A percentile compares a stretch with the other conserved stretches of the same genome.
phyloP scores from a whole-genome alignment of 1,140 invertebrate species.

The Aporrectodea caliginosa region DNA sequence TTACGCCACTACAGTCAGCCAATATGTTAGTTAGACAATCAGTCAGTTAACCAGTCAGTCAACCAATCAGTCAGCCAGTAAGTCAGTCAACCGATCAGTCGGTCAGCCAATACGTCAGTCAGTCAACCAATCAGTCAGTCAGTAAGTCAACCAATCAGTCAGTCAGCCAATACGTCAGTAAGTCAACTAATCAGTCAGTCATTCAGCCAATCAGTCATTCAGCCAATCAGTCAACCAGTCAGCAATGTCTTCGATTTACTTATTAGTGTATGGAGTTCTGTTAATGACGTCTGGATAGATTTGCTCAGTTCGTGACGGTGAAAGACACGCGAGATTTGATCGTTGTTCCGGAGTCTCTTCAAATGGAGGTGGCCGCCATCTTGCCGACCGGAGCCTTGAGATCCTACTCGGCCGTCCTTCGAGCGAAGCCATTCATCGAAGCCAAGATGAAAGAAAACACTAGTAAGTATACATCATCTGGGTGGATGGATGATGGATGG shows the following conservation, averaged over 20 bases:
- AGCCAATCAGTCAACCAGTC: not conserved
- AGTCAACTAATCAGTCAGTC: not conserved
- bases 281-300: too few relatives aligned
- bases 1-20: too few relatives aligned
- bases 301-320: constrained; percentile 81
- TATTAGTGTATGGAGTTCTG: constrained; percentile 6
- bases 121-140: too few relatives aligned
- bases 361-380: constrained; percentile 80
- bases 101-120: too few relatives aligned
- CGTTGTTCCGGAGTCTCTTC: constrained; percentile 72
- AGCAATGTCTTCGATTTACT: not conserved
- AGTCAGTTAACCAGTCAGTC: not conserved
- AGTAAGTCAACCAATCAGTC: too few relatives aligned
- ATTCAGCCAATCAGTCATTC: not conserved
- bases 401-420: constrained; percentile 75
- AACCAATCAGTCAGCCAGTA: not conserved
- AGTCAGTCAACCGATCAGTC: too few relatives aligned
- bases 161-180: not conserved
- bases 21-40: too few relatives aligned
- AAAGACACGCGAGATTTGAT: constrained; percentile 68
- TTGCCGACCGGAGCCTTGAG: constrained; percentile 78
- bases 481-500: too few relatives aligned
- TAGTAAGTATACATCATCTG: not conserved
- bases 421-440: constrained; percentile 67
- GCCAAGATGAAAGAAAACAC: constrained; percentile 39